Percentiles rank a stretch among this genome's conserved stretches.
These are phyloP conservation scores for Meiosimyza platycephala DNA, from an alignment of 2,888 invertebrate species.

Conservation along the genomic window DNA sequence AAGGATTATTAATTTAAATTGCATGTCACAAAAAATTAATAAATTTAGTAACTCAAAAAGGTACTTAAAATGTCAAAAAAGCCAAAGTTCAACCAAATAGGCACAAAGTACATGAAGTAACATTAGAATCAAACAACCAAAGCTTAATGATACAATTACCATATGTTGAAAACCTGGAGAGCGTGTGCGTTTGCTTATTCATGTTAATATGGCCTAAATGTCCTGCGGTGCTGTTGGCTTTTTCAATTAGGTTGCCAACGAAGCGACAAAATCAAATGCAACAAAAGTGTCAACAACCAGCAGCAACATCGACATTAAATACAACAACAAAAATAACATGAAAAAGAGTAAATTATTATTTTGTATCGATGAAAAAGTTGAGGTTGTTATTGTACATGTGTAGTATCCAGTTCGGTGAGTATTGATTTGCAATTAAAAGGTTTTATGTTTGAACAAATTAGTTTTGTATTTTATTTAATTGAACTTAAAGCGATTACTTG, in stretches of 20 bases:
- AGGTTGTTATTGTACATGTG: too few relatives aligned
- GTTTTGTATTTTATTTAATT: slow-evolving; percentile 18
- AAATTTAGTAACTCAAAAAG: too few relatives aligned
- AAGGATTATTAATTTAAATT: too few relatives aligned
- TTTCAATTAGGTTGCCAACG: slow-evolving; percentile 46
- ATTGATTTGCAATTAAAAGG: slow-evolving; percentile 11
- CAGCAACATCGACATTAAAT: slow-evolving; percentile 17
- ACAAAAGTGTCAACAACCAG: slow-evolving; percentile 32
- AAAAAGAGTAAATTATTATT: too few relatives aligned
- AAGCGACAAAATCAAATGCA: slow-evolving; percentile 39
- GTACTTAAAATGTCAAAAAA: too few relatives aligned
- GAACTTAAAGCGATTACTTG: slow-evolving; percentile 7
- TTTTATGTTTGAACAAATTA: slow-evolving; percentile 12
- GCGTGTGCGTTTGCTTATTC: slow-evolving; percentile 3
- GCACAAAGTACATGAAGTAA: too few relatives aligned
- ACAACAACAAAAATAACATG: slow-evolving; percentile 32
- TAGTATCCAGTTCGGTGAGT: too few relatives aligned
- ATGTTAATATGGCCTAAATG: slow-evolving; percentile 42
- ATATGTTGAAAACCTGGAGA: slow-evolving; percentile 26
- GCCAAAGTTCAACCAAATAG: too few relatives aligned
- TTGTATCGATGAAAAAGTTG: too few relatives aligned
- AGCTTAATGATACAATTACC: too few relatives aligned
- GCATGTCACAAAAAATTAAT: too few relatives aligned
- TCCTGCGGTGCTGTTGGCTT: slow-evolving; percentile 44
- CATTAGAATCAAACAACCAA: too few relatives aligned